Evolutionary conservation across 2,113 vertebrate genomes (phyloP).

Genomic region (Myotis davidii): DNA sequence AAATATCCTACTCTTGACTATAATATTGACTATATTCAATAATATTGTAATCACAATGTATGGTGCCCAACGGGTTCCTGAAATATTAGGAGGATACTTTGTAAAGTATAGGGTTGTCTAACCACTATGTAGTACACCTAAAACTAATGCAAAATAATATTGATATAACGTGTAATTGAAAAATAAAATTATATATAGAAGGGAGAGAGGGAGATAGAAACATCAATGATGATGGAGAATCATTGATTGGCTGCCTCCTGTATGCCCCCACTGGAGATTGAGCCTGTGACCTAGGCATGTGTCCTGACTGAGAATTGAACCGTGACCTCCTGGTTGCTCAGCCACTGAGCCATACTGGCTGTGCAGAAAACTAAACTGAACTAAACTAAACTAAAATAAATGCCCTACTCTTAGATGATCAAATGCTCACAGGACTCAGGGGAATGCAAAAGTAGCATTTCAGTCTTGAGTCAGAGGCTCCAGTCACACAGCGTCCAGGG

Average conservation of each 20-base stretch:
- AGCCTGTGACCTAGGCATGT: too few relatives aligned
- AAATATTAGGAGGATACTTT: neutral
- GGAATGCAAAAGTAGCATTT: neutral
- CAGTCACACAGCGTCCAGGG: neutral
- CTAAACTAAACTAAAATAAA: neutral
- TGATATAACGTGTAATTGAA: neutral
- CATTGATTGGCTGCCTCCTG: too few relatives aligned
- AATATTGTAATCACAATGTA: too few relatives aligned
- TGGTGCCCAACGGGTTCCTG: neutral
- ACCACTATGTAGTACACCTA: neutral
- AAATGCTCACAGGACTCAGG: neutral
- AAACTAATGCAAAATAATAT: neutral
- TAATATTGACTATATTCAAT: neutral
- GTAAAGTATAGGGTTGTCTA: neutral
- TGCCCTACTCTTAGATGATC: neutral
- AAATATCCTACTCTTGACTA: neutral
- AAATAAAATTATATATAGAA: neutral
- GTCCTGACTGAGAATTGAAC: too few relatives aligned
- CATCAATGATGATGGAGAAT: too few relatives aligned
- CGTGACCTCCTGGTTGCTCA: too few relatives aligned
- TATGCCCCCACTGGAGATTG: too few relatives aligned
- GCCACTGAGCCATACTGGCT: too few relatives aligned
- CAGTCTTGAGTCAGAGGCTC: neutral
- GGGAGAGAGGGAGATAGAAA: too few relatives aligned
- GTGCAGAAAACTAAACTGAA: too few relatives aligned